phyloP scores from a whole-genome alignment of 37 sponge, comb jelly and placozoan species.

The Halisarca cf. caerulea region DNA sequence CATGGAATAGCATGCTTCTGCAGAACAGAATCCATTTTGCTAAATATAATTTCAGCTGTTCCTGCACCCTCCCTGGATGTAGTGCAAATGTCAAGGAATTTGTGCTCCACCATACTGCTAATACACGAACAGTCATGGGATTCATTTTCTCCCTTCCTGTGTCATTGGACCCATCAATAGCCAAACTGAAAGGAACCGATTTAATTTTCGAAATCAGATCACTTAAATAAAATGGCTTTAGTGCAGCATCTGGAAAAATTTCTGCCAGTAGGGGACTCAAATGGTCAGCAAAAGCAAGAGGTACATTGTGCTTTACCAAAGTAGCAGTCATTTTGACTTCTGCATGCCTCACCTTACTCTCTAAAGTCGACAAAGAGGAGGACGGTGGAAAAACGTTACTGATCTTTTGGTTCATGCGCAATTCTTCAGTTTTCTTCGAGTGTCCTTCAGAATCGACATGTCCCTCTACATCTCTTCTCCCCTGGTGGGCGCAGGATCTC shows the following conservation, averaged over 20 bases:
- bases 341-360: conserved; percentile 36
- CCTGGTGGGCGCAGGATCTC: background rate
- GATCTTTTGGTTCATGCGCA: background rate
- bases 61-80: background rate
- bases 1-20: conserved; percentile 19
- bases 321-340: conserved; percentile 53
- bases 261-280: conserved; percentile 41
- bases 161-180: conserved; percentile 60
- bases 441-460: background rate
- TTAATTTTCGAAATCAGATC: conserved; percentile 48
- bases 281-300: conserved; percentile 43
- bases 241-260: conserved; percentile 57
- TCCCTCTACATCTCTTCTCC: background rate
- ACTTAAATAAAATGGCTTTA: conserved; percentile 15
- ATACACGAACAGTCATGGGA: conserved; percentile 36
- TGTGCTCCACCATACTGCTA: background rate
- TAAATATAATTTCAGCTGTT: conserved; percentile 33
- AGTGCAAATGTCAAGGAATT: conserved; percentile 44
- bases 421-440: conserved; percentile 18
- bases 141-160: conserved; percentile 39
- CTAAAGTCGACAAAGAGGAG: conserved; percentile 8
- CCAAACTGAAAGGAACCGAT: conserved; percentile 39
- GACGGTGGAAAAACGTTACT: conserved; percentile 9
- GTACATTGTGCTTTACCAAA: conserved; percentile 57
- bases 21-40: conserved; percentile 30